Conservation (phyloP, 2,113 vertebrate genomes). For the Nothocercus julius region DNA sequence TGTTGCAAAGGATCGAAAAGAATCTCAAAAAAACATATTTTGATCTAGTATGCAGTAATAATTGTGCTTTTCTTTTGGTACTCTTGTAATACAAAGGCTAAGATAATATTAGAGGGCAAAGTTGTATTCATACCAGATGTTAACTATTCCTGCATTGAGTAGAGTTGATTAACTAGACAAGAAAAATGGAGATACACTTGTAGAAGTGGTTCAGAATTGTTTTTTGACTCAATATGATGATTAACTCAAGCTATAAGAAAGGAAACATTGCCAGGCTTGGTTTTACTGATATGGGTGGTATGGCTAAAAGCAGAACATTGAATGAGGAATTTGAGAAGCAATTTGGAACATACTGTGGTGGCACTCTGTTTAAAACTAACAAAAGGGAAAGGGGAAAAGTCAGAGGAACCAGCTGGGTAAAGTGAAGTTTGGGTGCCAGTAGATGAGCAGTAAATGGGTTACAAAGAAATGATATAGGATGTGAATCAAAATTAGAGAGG, state of each 20-base stretch:
- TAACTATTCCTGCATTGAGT: slow-evolving; percentile 36
- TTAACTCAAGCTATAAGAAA: slow-evolving; percentile 19
- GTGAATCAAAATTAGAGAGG: not conserved
- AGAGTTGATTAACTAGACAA: slow-evolving; percentile 14
- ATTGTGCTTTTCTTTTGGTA: not conserved
- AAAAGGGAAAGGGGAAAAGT: not conserved
- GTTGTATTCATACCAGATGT: not conserved
- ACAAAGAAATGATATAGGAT: not conserved
- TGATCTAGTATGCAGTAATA: not conserved
- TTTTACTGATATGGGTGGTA: not conserved
- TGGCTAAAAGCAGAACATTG: slow-evolving; percentile 6
- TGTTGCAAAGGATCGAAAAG: not conserved
- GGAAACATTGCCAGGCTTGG: not conserved
- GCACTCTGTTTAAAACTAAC: not conserved
- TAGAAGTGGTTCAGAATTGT: not conserved
- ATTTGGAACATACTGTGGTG: not conserved
- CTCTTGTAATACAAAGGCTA: not conserved
- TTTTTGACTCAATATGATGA: not conserved
- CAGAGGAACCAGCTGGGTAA: not conserved
- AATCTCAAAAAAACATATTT: not conserved
- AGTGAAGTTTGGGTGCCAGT: not conserved
- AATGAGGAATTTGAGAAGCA: not conserved
- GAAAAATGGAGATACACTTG: not conserved
- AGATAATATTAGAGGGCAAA: not conserved
- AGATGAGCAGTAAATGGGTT: not conserved